These are phyloP conservation scores for Euproctis similis DNA, from an alignment of 2,888 invertebrate genomes.

Conservation along the genomic window DNA sequence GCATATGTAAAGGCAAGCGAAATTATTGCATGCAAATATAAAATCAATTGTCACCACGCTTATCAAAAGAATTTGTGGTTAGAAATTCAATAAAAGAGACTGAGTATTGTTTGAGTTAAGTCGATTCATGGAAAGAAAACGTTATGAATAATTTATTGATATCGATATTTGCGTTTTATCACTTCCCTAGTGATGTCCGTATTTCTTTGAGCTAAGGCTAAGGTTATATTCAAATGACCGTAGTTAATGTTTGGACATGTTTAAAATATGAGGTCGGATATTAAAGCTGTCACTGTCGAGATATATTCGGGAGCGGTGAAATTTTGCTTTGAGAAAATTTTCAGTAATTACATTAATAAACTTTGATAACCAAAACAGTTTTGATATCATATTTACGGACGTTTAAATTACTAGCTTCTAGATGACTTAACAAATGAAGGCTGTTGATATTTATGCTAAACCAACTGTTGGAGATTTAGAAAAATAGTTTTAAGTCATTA, in stretches of 20 bases:
- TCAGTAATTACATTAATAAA: no score
- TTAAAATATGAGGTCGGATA: conserved; percentile 5
- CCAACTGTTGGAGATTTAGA: no score
- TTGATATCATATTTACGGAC: no score
- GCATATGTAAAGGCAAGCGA: no score
- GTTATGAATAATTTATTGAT: conserved; percentile 27
- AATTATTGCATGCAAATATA: no score
- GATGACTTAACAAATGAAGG: no score
- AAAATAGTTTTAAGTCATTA: no score
- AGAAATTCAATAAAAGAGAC: conserved; percentile 22
- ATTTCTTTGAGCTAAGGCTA: conserved; percentile 3
- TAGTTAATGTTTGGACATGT: conserved; percentile 3
- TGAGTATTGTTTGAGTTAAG: conserved; percentile 24
- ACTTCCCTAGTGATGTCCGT: conserved; percentile 3
- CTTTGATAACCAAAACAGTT: conserved; percentile 3
- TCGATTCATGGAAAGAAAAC: conserved; percentile 27
- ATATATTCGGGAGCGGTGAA: neutral
- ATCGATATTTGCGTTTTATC: conserved; percentile 11
- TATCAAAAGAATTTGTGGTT: conserved; percentile 13
- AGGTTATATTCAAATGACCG: conserved; percentile 3
- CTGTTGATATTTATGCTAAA: no score
- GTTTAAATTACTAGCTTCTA: no score
- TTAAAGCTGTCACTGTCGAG: neutral
- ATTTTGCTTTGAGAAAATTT: neutral
- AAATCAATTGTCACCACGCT: conserved; percentile 17